Percentiles rank a stretch among this genome's conserved stretches.
These are phyloP conservation scores for Aphidoletes aphidimyza DNA, from an alignment of 2,888 invertebrate genomes.

Conservation along the genomic window DNA sequence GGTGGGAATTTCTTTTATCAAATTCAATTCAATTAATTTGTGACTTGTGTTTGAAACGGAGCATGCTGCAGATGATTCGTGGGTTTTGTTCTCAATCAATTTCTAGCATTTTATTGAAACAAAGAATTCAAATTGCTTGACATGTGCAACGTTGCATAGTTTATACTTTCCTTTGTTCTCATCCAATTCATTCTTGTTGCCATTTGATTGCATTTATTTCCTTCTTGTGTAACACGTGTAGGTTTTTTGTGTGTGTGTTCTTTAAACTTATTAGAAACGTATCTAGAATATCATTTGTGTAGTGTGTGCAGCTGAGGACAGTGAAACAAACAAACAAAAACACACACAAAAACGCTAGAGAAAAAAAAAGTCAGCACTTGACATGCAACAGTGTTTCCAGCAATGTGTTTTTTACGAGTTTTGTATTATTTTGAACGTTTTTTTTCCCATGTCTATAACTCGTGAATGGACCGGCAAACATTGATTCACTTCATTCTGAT, in stretches of 20 bases:
- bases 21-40: conserved; percentile 21
- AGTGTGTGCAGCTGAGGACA: background rate
- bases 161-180: background rate
- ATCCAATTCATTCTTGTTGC: background rate
- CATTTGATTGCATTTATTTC: background rate
- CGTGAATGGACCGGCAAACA: conserved; percentile 2
- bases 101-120: background rate
- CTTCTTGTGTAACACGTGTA: background rate
- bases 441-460: background rate
- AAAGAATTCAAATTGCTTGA: background rate
- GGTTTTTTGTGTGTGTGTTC: background rate
- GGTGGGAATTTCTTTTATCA: background rate
- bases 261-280: background rate
- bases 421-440: background rate
- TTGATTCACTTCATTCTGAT: background rate
- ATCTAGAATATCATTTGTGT: background rate
- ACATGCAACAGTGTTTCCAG: conserved; percentile 9
- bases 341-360: background rate
- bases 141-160: background rate
- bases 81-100: background rate
- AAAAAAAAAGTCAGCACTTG: background rate
- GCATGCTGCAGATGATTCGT: background rate
- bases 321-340: background rate
- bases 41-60: background rate
- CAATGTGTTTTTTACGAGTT: background rate